A percentile compares a stretch with the other conserved stretches of the same genome.
Evolutionary conservation across 1,140 invertebrate genomes (phyloP).

Genomic region (Aricia agestis): DNA sequence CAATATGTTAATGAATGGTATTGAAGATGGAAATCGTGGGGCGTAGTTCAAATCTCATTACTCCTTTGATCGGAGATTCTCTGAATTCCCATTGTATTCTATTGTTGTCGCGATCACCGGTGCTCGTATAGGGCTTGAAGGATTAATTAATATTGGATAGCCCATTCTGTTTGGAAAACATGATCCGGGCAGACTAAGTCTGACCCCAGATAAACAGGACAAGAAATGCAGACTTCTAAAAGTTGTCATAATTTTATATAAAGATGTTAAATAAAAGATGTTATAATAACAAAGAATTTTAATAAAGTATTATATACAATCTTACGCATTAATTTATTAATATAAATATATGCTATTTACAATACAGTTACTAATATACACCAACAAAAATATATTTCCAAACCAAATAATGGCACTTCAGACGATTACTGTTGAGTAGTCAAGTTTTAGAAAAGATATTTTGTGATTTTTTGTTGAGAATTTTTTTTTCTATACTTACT

Average conservation of each 20-base stretch:
- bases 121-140: no score
- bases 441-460: neutral
- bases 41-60: neutral
- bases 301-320: conserved; percentile 57
- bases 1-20: conserved; percentile 53
- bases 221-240: no score
- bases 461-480: neutral
- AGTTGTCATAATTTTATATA: no score
- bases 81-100: no score
- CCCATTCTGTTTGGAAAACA: no score
- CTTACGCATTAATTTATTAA: conserved; percentile 18
- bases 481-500: neutral
- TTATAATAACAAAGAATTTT: conserved; percentile 65
- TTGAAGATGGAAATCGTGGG: conserved; percentile 6
- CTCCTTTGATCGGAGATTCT: no score
- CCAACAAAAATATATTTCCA: conserved; percentile 18
- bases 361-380: conserved; percentile 15
- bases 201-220: no score
- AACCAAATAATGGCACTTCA: conserved; percentile 19
- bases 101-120: no score
- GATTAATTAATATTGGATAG: no score
- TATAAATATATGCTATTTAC: conserved; percentile 16
- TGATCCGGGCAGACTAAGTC: no score
- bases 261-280: conserved; percentile 24
- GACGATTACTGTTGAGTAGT: neutral